Percentiles rank a stretch among this genome's conserved stretches.
These are phyloP conservation scores for Scolopax mira DNA, from an alignment of 2,113 vertebrate species.

Conservation along the genomic window DNA sequence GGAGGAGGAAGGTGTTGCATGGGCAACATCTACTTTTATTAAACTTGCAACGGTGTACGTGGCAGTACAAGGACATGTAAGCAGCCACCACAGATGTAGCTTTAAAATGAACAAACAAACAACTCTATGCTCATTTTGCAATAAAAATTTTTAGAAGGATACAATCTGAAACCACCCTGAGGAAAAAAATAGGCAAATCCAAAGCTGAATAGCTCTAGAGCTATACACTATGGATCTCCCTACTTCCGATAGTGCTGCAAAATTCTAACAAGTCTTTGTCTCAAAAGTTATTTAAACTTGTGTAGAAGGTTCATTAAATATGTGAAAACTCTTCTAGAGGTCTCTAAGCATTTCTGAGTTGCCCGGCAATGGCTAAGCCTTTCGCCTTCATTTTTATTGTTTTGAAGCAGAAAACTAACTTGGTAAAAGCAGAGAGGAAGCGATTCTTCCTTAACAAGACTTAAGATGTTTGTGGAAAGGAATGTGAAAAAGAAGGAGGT, in stretches of 20 bases:
- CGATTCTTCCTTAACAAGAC: background rate
- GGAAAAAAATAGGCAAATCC: background rate
- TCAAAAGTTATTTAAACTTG: background rate
- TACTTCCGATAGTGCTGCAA: background rate
- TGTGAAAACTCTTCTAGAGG: rapidly evolving
- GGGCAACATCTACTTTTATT: background rate
- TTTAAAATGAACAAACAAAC: background rate
- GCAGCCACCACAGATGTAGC: background rate
- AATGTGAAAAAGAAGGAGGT: background rate
- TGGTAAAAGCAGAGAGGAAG: background rate
- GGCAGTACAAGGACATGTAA: background rate
- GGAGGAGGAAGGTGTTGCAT: background rate
- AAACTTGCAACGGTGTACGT: background rate
- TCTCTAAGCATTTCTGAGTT: background rate
- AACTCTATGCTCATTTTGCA: background rate
- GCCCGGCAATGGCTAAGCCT: background rate
- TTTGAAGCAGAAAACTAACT: background rate
- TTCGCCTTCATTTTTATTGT: background rate
- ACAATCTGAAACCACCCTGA: background rate
- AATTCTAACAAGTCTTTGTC: background rate
- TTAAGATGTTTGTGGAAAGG: background rate
- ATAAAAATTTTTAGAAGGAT: background rate
- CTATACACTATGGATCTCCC: background rate
- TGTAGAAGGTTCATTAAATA: background rate
- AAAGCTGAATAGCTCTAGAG: background rate